Base-by-base conservation (phyloP, 2,797 vertebrate genomes). In the Channa striata region DNA sequence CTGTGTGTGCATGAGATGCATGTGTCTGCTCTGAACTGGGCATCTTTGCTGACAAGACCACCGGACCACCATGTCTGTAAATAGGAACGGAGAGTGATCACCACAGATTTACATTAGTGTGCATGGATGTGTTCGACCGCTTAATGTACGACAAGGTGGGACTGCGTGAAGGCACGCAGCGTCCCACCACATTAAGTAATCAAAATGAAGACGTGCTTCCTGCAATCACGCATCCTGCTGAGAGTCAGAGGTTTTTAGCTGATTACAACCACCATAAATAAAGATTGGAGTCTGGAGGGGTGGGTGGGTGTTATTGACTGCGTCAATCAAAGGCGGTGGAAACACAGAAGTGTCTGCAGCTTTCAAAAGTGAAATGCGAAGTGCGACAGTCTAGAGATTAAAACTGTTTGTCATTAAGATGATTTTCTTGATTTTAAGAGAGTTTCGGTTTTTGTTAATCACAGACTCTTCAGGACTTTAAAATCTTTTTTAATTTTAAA, bases 121-220 rank as follows among this genome's bases (percentile, higher is more conserved):
- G 36, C 42, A 12, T 10, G 19, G 59, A 40, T 46, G 43, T 49
- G 59, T 59, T 54, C 25, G 33, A 20, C 10, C 8, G 30, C 42
- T 48, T 40, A n/a, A 1, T 30, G 48, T 6, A 60, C 54, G 52
- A 59, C 47, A 56, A 68, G 63, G 61, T 65, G 72, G 11, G 53
- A 59, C 25, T 4, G 51, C 49, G 47, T 49, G 9, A 72, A 64
- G 59, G 73, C 6, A 56, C 48, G 59, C 53, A 12, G 59, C 73
- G 49, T 83, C 72, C 78, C 74, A 44, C 39, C 64, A 17, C 42
- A n/a, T 1, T 6, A 7, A 42, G 58, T 62, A 74, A 85, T 87
- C 79, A 87, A 48, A 72, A 74, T 56, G 30, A 74, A 73, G 47
- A 84, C 76, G 69, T 13, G 72, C 51, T 80, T 81, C 68, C 68